Conservation (phyloP, 2,113 vertebrate species). For the Perccottus glenii region DNA sequence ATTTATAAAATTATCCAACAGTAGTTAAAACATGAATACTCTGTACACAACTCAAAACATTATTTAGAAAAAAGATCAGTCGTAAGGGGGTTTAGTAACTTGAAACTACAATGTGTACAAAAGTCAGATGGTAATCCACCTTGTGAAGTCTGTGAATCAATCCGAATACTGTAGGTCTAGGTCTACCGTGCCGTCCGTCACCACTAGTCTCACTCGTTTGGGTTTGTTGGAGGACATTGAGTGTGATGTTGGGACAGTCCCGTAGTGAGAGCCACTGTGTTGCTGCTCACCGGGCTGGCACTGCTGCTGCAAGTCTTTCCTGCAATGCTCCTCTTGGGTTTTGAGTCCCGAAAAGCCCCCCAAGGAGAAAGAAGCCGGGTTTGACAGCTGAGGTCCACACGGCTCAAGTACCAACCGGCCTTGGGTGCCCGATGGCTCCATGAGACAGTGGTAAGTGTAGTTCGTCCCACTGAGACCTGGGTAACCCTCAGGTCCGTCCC, state of each 20-base stretch:
- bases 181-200: constrained; percentile 81
- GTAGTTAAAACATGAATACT: constrained; percentile 50
- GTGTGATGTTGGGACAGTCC: constrained; percentile 67
- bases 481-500: constrained; percentile 75
- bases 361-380: constrained; percentile 62
- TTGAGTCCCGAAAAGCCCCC: constrained; percentile 72
- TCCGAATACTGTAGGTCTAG: constrained; percentile 82
- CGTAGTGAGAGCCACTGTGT: constrained; percentile 64
- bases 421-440: constrained; percentile 83
- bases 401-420: constrained; percentile 79
- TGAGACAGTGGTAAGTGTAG: constrained; percentile 84
- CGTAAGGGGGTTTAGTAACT: constrained; percentile 33
- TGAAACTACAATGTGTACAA: constrained; percentile 45
- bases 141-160: constrained; percentile 42
- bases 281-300: constrained; percentile 65
- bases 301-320: constrained; percentile 73
- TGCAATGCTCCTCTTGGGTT: constrained; percentile 64
- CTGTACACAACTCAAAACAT: constrained; percentile 26
- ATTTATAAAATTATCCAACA: constrained; percentile 32
- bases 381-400: constrained; percentile 67
- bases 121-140: constrained; percentile 19
- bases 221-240: constrained; percentile 77
- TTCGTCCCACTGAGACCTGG: constrained; percentile 72
- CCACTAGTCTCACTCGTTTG: constrained; percentile 81
- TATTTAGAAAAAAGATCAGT: constrained; percentile 50